phyloP scores from a whole-genome alignment of 2,888 invertebrate genomes.

The Tachina lurida region DNA sequence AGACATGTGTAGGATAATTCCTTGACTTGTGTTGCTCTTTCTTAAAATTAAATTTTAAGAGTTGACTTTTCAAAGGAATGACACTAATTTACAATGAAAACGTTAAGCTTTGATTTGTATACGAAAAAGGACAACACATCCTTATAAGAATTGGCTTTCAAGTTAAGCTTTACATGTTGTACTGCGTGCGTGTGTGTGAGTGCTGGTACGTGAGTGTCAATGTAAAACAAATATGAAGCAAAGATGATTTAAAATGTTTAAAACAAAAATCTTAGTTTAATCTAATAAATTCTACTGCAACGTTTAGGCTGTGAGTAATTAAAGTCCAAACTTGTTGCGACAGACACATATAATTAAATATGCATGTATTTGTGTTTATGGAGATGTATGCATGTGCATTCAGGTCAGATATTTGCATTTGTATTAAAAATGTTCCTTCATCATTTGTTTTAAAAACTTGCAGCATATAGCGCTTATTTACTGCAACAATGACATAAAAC shows the following conservation, averaged over 20 bases:
- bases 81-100: conserved; percentile 56
- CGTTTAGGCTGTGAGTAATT: conserved; percentile 7
- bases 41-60: neutral
- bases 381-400: neutral
- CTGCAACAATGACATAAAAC: no score
- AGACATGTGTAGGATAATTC: neutral
- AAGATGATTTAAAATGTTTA: conserved; percentile 17
- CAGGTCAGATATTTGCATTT: no score
- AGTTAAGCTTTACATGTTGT: neutral
- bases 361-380: neutral
- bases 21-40: neutral
- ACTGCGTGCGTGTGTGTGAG: neutral
- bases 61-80: conserved; percentile 30
- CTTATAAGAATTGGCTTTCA: neutral
- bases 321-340: neutral
- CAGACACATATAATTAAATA: neutral
- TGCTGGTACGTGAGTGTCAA: neutral
- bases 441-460: no score
- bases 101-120: conserved; percentile 47
- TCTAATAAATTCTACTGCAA: conserved; percentile 43
- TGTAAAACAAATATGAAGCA: neutral
- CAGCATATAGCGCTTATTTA: no score
- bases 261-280: conserved; percentile 16
- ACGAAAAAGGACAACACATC: conserved; percentile 18
- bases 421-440: no score